Evolutionary conservation across 35 echinoderm and acorn worm species (phyloP).

Genomic region (Apostichopus californicus): DNA sequence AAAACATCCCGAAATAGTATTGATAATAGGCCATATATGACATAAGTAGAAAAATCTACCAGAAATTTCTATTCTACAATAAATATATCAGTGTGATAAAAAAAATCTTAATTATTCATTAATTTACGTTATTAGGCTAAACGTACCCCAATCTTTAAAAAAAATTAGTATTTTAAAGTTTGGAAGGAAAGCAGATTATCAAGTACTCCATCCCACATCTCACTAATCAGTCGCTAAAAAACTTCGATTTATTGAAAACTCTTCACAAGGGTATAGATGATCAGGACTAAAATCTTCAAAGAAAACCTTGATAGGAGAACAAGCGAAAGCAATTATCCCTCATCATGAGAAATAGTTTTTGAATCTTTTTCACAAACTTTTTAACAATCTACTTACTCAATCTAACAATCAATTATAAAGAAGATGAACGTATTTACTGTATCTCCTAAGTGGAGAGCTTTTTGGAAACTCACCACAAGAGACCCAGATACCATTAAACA

Average conservation of each 20-base stretch:
- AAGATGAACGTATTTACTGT: background rate
- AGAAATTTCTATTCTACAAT: too few species aligned
- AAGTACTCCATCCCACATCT: background rate
- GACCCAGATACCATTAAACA: background rate
- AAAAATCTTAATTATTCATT: too few species aligned
- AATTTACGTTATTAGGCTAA: too few species aligned
- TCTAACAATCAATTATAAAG: constrained; percentile 22
- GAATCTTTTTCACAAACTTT: background rate
- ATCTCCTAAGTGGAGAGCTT: constrained; percentile 10
- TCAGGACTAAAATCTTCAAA: background rate
- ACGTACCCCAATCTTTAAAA: too few species aligned
- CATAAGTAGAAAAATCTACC: too few species aligned
- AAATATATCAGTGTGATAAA: too few species aligned
- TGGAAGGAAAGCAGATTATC: too few species aligned
- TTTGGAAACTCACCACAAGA: background rate
- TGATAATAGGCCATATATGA: too few species aligned
- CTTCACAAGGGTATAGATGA: background rate
- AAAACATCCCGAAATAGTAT: too few species aligned
- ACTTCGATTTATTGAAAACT: background rate
- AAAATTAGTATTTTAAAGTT: too few species aligned
- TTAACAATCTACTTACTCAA: constrained; percentile 18
- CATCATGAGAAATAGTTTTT: background rate
- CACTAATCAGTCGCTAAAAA: background rate
- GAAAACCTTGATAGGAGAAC: background rate
- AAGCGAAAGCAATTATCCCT: constrained; percentile 9